Percentiles rank a stretch among this genome's conserved stretches.
phyloP scores from a whole-genome alignment of 2,888 invertebrate species.

The Sphinx pinastri region DNA sequence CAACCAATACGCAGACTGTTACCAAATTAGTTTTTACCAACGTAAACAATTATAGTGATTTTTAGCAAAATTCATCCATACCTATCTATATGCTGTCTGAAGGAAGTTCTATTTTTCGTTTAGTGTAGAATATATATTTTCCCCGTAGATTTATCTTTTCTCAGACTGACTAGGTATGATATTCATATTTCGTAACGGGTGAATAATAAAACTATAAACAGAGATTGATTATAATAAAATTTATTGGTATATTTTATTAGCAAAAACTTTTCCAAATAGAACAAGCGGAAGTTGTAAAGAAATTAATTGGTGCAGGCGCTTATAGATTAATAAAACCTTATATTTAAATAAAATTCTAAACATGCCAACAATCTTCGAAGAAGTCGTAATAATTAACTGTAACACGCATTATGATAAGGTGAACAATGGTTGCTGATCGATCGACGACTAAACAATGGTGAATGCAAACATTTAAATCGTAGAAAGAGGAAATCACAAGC shows the following conservation, averaged over 20 bases:
- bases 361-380: slow-evolving; percentile 31
- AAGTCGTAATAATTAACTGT: slow-evolving; percentile 37
- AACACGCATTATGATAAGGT: slow-evolving; percentile 46
- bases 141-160: too few relatives aligned
- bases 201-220: neutral
- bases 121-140: too few relatives aligned
- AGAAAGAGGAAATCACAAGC: neutral
- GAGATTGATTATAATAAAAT: neutral
- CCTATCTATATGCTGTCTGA: too few relatives aligned
- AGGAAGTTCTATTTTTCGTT: too few relatives aligned
- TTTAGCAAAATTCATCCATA: too few relatives aligned
- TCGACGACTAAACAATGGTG: slow-evolving; percentile 30
- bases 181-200: too few relatives aligned
- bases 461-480: slow-evolving; percentile 8
- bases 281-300: neutral
- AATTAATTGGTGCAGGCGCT: slow-evolving; percentile 6
- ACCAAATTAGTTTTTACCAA: neutral
- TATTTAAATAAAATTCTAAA: slow-evolving; percentile 22
- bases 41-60: slow-evolving; percentile 4
- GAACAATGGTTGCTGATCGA: slow-evolving; percentile 45
- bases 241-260: neutral
- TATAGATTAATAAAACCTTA: neutral
- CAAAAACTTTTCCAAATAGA: neutral
- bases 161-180: too few relatives aligned
- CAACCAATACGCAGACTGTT: slow-evolving; percentile 5